Evolutionary conservation across 2,888 invertebrate genomes (phyloP).

Genomic region (Drosophila meridiana): DNA sequence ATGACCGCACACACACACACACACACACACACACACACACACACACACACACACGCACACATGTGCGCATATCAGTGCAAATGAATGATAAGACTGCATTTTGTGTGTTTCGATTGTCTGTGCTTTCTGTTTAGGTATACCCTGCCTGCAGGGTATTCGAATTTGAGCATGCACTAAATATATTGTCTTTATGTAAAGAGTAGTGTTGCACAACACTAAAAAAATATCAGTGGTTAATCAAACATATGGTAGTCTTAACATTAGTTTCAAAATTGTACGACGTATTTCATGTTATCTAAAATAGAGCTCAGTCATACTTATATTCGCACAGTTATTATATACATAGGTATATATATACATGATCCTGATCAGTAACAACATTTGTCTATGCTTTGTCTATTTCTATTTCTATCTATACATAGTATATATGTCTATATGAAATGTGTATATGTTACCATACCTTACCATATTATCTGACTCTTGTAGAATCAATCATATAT

Average conservation of each 20-base stretch:
- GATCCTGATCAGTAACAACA: neutral
- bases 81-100: slow-evolving; percentile 48
- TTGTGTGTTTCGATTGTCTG: slow-evolving; percentile 28
- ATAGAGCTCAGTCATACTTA: neutral
- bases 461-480: too few species aligned
- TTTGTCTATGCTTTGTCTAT: too few species aligned
- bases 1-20: neutral
- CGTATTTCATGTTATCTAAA: neutral
- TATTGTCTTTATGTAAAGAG: too few species aligned
- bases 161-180: neutral
- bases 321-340: neutral
- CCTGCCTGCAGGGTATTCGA: neutral
- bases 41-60: neutral
- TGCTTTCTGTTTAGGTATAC: neutral
- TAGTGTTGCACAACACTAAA: too few species aligned
- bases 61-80: slow-evolving; percentile 36
- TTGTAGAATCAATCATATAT: neutral
- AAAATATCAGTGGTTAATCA: too few species aligned
- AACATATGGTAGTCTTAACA: too few species aligned
- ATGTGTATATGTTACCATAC: too few species aligned
- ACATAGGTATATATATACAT: neutral
- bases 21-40: slow-evolving; percentile 2
- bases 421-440: too few species aligned
- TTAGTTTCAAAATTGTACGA: too few species aligned
- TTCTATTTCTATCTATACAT: too few species aligned